Base-by-base conservation (phyloP, 2,888 invertebrate species). In the Adelognathus sp. region DNA sequence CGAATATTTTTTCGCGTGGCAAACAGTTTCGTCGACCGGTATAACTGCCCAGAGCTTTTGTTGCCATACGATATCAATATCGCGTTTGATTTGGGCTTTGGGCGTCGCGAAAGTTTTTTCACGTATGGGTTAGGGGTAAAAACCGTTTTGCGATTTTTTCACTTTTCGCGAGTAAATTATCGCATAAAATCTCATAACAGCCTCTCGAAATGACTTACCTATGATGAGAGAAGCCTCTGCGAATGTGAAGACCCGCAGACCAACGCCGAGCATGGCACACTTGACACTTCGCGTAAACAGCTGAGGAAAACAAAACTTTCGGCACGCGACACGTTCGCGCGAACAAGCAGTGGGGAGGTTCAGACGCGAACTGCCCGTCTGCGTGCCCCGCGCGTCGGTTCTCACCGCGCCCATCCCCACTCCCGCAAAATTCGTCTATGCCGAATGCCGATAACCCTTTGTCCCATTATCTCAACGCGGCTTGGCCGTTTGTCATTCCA, bases 401-500 rank as follows among this genome's bases (percentile, higher is more conserved):
- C 11, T 11, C 21, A 24, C 24, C 11, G 24, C 21, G 5, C 3
- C n/a, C 11, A 24, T 21, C 21, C 50, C 24, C 24, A n/a, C 24
- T 24, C 9, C 11, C 2, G 21, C 21, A 50, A 50, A 50, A 11
- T 46, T 46, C 24, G 4, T 24, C 11, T 3, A 50, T 11, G 27
- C 5, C n/a, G 27, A 14, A 64, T 64, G 4, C n/a, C n/a, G n/a
- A n/a, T n/a, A n/a, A n/a, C n/a, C n/a, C n/a, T n/a, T n/a, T n/a
- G n/a, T n/a, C n/a, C n/a, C n/a, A n/a, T n/a, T n/a, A n/a, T n/a
- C n/a, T 54, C 14, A 29, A 54, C 7, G 2, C 6, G n/a, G 27
- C 24, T 63, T 24, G 14, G 16, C 29, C n/a, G 39, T 9, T 56
- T 56, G 24, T 46, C 2, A 2, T 52, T 54, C 11, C 63, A 79